These are phyloP conservation scores for Rhamnusium bicolor DNA, from an alignment of 2,888 invertebrate genomes.

Conservation along the genomic window DNA sequence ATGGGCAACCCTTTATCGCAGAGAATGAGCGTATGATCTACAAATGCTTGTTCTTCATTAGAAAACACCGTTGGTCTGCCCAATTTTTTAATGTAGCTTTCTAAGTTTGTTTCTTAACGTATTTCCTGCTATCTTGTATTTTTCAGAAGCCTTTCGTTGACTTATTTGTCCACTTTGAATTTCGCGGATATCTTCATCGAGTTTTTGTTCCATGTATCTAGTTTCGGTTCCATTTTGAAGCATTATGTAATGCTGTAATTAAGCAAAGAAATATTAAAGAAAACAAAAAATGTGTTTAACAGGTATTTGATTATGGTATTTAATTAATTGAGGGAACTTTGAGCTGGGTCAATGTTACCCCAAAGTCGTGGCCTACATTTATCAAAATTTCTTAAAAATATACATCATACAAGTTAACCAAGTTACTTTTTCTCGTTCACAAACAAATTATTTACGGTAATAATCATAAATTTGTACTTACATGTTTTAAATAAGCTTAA, in stretches of 20 bases:
- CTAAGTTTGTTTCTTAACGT: conserved; percentile 26
- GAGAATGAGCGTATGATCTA: conserved; percentile 28
- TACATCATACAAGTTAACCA: neutral
- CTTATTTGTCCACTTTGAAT: conserved; percentile 29
- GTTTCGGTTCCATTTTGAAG: too few species aligned
- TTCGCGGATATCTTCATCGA: conserved; percentile 16
- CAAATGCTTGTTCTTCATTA: conserved; percentile 30
- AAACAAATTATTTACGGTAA: neutral
- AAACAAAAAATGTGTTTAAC: too few species aligned
- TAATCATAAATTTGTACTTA: conserved; percentile 18
- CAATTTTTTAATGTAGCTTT: conserved; percentile 11
- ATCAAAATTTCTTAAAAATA: too few species aligned
- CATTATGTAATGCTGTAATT: too few species aligned
- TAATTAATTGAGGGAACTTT: too few species aligned
- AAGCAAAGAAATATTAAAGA: too few species aligned
- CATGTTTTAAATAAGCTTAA: conserved; percentile 23
- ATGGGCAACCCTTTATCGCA: conserved; percentile 20
- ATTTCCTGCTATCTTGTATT: conserved; percentile 24
- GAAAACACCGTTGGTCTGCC: conserved; percentile 23
- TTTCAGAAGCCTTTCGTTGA: conserved; percentile 19
- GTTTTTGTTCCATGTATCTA: neutral
- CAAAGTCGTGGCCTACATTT: too few species aligned
- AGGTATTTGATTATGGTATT: too few species aligned
- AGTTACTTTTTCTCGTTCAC: neutral
- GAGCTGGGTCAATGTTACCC: too few species aligned